These are phyloP conservation scores for Drosophila niveifrons DNA, from an alignment of 2,888 invertebrate genomes.

Conservation along the genomic window DNA sequence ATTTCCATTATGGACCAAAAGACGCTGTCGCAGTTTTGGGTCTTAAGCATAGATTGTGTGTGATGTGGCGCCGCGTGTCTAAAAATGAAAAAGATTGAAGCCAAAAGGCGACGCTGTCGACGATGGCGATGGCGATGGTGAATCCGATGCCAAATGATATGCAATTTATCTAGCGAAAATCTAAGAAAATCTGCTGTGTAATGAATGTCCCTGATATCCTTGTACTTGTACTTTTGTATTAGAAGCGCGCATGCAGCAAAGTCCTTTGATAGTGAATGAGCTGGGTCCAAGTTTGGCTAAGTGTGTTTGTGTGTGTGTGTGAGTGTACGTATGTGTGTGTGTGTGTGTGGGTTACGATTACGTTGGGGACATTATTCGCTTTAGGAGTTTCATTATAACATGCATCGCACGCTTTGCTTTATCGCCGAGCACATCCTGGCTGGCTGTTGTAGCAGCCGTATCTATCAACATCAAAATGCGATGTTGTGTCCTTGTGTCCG, in stretches of 20 bases:
- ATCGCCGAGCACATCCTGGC: conserved; percentile 63
- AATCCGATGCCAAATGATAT: conserved; percentile 77
- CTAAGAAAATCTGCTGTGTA: conserved; percentile 76
- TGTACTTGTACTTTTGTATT: conserved; percentile 18
- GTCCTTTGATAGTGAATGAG: conserved; percentile 3
- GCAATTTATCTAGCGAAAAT: conserved; percentile 75
- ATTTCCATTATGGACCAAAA: conserved; percentile 44
- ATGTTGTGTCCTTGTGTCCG: conserved; percentile 40
- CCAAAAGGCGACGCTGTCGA: conserved; percentile 11
- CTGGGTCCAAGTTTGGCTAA: conserved; percentile 8
- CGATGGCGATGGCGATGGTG: conserved; percentile 2
- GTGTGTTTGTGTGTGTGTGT: neutral
- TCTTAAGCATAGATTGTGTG: conserved; percentile 19
- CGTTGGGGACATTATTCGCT: conserved; percentile 72
- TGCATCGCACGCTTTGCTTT: conserved; percentile 77
- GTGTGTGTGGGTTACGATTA: conserved; percentile 11
- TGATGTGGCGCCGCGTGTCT: conserved; percentile 22
- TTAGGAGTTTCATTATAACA: conserved; percentile 80
- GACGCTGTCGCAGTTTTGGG: conserved; percentile 3
- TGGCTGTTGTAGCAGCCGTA: conserved; percentile 37
- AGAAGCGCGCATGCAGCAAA: conserved; percentile 32
- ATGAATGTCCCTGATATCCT: conserved; percentile 65
- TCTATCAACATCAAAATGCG: conserved; percentile 76
- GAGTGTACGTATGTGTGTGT: neutral
- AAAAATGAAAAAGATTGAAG: conserved; percentile 11